These are phyloP conservation scores for Pseudomyrmex pallidus DNA, from an alignment of 1,140 invertebrate species.

Conservation along the genomic window DNA sequence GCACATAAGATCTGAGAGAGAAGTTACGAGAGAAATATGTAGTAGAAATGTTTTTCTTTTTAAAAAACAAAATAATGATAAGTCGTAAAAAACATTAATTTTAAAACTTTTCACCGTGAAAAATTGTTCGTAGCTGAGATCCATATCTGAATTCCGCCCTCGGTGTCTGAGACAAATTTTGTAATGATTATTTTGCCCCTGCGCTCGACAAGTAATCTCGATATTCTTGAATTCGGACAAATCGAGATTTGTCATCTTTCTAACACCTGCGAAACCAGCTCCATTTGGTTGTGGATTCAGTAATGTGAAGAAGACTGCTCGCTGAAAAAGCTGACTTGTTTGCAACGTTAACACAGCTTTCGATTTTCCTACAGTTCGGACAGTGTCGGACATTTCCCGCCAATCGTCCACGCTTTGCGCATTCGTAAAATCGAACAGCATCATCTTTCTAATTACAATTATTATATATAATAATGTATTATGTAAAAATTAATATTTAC, in stretches of 20 bases:
- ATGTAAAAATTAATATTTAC: not conserved
- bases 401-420: constrained; percentile 82
- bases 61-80: not conserved
- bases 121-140: constrained; percentile 88
- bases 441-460: constrained; percentile 61
- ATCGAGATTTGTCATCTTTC: constrained; percentile 83
- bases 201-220: constrained; percentile 86
- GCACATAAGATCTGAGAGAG: too few relatives aligned
- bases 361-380: constrained; percentile 88
- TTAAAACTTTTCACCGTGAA: constrained; percentile 85
- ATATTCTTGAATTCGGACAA: constrained; percentile 85
- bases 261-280: constrained; percentile 89
- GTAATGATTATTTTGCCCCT: constrained; percentile 86
- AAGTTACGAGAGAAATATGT: too few relatives aligned
- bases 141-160: constrained; percentile 85
- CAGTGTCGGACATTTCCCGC: constrained; percentile 88
- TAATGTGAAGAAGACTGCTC: constrained; percentile 88
- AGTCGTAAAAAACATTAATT: not conserved
- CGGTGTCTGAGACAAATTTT: constrained; percentile 88
- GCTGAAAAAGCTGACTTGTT: constrained; percentile 87
- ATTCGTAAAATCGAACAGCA: constrained; percentile 84
- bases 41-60: too few relatives aligned
- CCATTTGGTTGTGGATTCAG: constrained; percentile 90
- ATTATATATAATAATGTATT: constrained; percentile 24
- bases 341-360: constrained; percentile 87